Base-by-base conservation (phyloP, 2,113 vertebrate genomes). In the Phalacrocorax pelagicus region DNA sequence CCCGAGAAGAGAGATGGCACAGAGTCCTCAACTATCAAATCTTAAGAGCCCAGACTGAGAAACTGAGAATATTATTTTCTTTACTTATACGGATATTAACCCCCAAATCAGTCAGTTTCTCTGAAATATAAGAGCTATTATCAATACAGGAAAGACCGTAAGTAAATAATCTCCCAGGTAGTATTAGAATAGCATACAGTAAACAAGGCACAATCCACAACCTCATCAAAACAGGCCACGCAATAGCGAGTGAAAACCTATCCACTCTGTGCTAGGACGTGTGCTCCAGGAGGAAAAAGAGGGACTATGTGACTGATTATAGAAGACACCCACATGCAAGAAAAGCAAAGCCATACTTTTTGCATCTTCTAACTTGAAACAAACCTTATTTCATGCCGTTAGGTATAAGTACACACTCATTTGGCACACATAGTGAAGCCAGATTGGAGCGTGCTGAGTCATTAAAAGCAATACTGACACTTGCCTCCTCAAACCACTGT, bases 121-220 rank as follows among this genome's bases (percentile, higher is more conserved):
- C 12, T 9, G 54, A 42, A 81, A 78, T 5, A 17, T 8, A 15
- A 70, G 34, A 8, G 63, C 42, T 38, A 32, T 26, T 73, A 84
- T 14, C 26, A 59, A 32, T 11, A 22, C 5, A n/a, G 29, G 5
- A 7, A 65, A 69, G 21, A 12, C 32, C 3, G 0, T 15, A 46
- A 51, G 24, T 5, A 38, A 81, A 30, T 24, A 19, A 63, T 58
- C 49, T 70, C 36, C 38, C 10, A 40, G 47, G 26, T 3, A n/a
- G 17, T 21, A 12, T 61, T 74, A 62, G 6, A 57, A 23, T 6
- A 88, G 65, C 36, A 40, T 3, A 8, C 3, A 15, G 10, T 16
- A 58, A 91, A 58, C 22, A 66, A 40, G 40, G 36, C 19, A 62
- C 0, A 1, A 61, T 29, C 34, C 30, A 20, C 30, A 74, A 6